A percentile compares a stretch with the other conserved stretches of the same genome.
Conservation (phyloP, 1,140 invertebrate genomes). For the Planococcus citri region DNA sequence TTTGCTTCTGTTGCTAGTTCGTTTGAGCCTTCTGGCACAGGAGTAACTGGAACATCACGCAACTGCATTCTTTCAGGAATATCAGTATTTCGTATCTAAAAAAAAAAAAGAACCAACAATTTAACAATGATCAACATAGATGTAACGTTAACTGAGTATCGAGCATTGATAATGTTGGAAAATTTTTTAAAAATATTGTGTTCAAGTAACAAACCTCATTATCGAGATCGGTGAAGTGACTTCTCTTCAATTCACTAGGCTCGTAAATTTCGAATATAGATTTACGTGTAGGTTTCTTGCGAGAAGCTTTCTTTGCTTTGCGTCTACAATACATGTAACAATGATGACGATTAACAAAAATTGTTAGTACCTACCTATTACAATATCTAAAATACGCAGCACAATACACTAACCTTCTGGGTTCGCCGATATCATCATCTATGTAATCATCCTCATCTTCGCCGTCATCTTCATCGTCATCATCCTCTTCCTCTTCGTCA, state of each 20-base stretch:
- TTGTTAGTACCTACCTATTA: too few species aligned
- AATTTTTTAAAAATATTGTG: not conserved
- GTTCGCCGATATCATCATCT: constrained; percentile 39
- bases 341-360: not conserved
- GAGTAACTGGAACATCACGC: constrained; percentile 68
- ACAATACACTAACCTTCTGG: constrained; percentile 16
- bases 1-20: constrained; percentile 90
- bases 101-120: too few species aligned
- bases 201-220: constrained; percentile 52
- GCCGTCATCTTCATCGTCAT: constrained; percentile 63
- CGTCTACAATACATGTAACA: constrained; percentile 27
- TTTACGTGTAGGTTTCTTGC: constrained; percentile 69
- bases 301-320: constrained; percentile 52
- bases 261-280: constrained; percentile 95
- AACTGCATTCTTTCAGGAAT: constrained; percentile 87
- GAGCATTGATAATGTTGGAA: not conserved
- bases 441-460: constrained; percentile 71
- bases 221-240: constrained; percentile 88
- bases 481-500: constrained; percentile 73
- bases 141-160: not conserved
- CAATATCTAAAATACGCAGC: not conserved
- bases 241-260: constrained; percentile 89
- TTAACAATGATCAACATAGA: too few species aligned
- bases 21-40: constrained; percentile 68
- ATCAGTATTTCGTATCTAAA: constrained; percentile 67